These are phyloP conservation scores for Eristalis arbustorum DNA, from an alignment of 2,888 invertebrate species.

Conservation along the genomic window DNA sequence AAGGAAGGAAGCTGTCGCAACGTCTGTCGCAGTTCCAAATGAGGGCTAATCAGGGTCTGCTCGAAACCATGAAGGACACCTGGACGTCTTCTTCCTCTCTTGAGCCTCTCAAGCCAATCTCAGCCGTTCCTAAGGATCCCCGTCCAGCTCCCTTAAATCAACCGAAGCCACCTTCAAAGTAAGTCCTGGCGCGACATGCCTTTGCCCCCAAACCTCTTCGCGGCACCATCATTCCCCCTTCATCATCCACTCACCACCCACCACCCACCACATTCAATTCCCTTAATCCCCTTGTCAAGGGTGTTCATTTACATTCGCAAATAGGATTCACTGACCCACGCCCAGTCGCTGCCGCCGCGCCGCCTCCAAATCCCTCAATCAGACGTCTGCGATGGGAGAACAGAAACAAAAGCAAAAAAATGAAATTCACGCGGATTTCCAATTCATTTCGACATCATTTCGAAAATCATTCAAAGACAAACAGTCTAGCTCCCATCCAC, in stretches of 20 bases:
- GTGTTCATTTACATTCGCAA: neutral
- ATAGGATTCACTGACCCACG: neutral
- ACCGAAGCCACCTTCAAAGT: too few relatives aligned
- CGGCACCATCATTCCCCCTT: neutral
- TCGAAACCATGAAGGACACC: too few relatives aligned
- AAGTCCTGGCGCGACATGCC: too few relatives aligned
- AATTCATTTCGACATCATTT: neutral
- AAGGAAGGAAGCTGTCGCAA: too few relatives aligned
- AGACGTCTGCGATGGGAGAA: neutral
- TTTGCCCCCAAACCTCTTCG: too few relatives aligned
- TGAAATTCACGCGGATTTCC: neutral
- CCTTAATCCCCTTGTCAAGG: neutral
- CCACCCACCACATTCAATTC: neutral
- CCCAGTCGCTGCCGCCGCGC: neutral
- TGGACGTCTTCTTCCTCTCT: too few relatives aligned
- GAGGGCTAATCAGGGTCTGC: too few relatives aligned
- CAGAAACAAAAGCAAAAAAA: neutral
- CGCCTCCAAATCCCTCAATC: neutral
- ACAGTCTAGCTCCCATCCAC: neutral
- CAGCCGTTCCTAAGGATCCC: too few relatives aligned
- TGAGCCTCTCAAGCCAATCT: too few relatives aligned
- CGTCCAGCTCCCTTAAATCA: too few relatives aligned
- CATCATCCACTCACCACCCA: neutral
- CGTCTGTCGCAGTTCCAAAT: too few relatives aligned
- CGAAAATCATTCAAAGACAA: slow-evolving; percentile 18